Base-by-base conservation (phyloP, 2,113 vertebrate genomes). In the Percopsis transmontana region DNA sequence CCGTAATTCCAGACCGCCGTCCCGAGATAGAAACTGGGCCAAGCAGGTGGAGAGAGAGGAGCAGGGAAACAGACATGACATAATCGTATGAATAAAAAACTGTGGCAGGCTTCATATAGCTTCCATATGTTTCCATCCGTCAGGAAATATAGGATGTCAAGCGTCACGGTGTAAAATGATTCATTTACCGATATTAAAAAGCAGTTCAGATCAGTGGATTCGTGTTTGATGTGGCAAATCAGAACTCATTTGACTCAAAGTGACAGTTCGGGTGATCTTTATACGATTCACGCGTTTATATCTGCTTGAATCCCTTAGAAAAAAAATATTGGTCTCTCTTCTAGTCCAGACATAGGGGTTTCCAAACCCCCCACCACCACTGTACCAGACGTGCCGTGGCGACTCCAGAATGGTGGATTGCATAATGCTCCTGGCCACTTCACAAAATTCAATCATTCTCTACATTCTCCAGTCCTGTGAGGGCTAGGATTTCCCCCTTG, bases 381-480 rank as follows among this genome's bases (percentile, higher is more conserved):
- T 82, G 81, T 81, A 85, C 82, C 89, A 90, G 89, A 90, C 85
- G 64, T 84, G 79, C 77, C 85, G 70, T 87, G 87, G 86, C 50
- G 78, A 77, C 70, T 56, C 71, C 86, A 83, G 87, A 87, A 89
- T 85, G 87, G 85, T 75, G 77, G 80, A 84, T 90, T 91, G 84
- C 88, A 90, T 88, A 90, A 88, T 81, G 79, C 84, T 89, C 80
- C 81, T 90, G 86, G 87, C 86, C 84, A 80, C 86, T 74, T 77
- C 68, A 64, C 88, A 87, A 85, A 88, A 88, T 89, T 91, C 83
- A 90, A 86, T 89, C 88, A 88, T 89, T 89, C 90, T 68, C 85
- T 44, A 83, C 85, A 89, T 91, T 88, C 86, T 85, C 81, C 83
- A 76, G 81, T 82, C 79, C 85, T 83, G 86, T 78, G 81, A 84